Base-by-base conservation (phyloP, 2,888 invertebrate genomes). In the Plebejus anna region DNA sequence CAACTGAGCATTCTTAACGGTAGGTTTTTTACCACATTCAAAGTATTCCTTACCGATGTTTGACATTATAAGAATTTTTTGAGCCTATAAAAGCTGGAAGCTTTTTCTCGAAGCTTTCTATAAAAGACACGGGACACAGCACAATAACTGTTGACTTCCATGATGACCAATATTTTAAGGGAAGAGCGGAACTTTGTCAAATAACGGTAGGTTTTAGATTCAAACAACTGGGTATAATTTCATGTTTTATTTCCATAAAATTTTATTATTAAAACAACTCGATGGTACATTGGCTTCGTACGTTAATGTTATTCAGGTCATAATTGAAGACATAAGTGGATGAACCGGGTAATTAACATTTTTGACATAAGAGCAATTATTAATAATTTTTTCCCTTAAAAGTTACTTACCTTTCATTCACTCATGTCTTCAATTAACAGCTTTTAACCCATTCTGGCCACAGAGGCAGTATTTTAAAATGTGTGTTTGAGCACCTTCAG, bases 41-140 rank as follows among this genome's bases (percentile, higher is more conserved):
- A 71, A 72, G 42, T 72, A 72, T 72, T 72, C 71, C 47, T 72
- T 66, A 66, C 32, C 72, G 28, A 72, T 47, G 22, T 72, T 42
- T 13, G 42, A 22, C 72, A 72, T 47, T 72, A 42, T 47, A 47
- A 28, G 71, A 42, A 32, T 66, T 32, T 32, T 66, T 66, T 66
- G 32, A 1, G 2, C 5, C 28, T 28, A 28, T 6, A 66, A 32
- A 16, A 9, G 16, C 32, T 66, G 66, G 13, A 66, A 32, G 28
- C 9, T 28, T 22, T 61, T 61, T 28, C 28, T 61, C 9, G 11
- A 9, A 61, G 5, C 32, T 66, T 66, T 28, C 32, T 36, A 13
- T 32, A 66, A 36, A 28, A 28, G 61, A 22, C 61, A 2, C 0
- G 61, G 28, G 28, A 1, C 22, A 9, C 59, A 55, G 6, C 22